Percentiles rank a stretch among this genome's conserved stretches.
phyloP scores from a whole-genome alignment of 2,888 invertebrate genomes.

The Cerceris ruficornis region DNA sequence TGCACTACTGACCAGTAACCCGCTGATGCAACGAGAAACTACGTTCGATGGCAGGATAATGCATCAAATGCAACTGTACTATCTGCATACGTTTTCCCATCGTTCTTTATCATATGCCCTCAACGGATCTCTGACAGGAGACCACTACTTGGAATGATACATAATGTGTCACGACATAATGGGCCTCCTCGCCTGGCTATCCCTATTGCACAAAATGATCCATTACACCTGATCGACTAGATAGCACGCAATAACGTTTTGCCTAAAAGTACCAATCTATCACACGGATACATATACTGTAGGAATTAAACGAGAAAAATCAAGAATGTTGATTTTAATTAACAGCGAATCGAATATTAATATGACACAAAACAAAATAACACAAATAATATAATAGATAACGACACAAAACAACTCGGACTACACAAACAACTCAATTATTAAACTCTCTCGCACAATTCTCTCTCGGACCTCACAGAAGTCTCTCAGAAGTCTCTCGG shows the following conservation, averaged over 20 bases:
- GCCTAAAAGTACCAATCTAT: constrained; percentile 41
- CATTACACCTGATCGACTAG: constrained; percentile 59
- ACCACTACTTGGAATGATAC: constrained; percentile 71
- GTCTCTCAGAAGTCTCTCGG: no score
- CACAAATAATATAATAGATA: no score
- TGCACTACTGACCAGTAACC: constrained; percentile 50
- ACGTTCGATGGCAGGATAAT: constrained; percentile 57
- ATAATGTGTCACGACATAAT: constrained; percentile 75
- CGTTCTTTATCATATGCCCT: constrained; percentile 69
- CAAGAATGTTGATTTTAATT: no score
- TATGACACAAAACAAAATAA: no score
- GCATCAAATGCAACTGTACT: constrained; percentile 75
- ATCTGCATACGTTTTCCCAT: constrained; percentile 73
- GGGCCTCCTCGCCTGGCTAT: constrained; percentile 67
- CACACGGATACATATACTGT: constrained; percentile 26
- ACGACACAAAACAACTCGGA: no score
- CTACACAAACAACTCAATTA: no score
- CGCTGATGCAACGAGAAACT: constrained; percentile 34
- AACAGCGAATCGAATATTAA: no score
- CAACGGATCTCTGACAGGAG: constrained; percentile 66
- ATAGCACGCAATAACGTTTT: constrained; percentile 40
- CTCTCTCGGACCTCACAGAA: no score
- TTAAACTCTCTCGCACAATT: no score
- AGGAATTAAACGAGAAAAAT: no score
- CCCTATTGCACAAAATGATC: constrained; percentile 62